phyloP scores from a whole-genome alignment of 2,113 vertebrate species.

The Typhlomys cinereus region DNA sequence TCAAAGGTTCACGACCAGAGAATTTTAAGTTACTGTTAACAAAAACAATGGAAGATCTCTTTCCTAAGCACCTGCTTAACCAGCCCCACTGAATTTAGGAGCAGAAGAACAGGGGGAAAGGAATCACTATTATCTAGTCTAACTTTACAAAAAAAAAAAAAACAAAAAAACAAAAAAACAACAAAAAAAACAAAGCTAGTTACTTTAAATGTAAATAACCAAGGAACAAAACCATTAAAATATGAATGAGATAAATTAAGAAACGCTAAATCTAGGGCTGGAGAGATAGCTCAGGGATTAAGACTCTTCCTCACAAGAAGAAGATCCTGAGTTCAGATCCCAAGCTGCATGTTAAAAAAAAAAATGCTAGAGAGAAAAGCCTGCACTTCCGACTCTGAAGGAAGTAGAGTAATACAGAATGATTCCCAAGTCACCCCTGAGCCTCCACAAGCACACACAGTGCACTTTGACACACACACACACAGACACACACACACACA shows the following conservation, averaged over 20 bases:
- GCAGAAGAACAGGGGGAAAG: not conserved
- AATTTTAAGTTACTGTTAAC: not conserved
- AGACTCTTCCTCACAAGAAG: too few relatives aligned
- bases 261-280: constrained; percentile 29
- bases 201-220: constrained; percentile 44
- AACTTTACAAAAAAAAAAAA: constrained; percentile 21
- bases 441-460: too few relatives aligned
- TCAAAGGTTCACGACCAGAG: not conserved
- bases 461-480: too few relatives aligned
- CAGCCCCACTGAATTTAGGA: not conserved
- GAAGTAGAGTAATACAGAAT: too few relatives aligned
- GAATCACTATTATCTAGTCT: not conserved
- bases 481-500: too few relatives aligned
- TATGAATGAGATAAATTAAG: not conserved
- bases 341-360: too few relatives aligned
- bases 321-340: too few relatives aligned
- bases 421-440: too few relatives aligned
- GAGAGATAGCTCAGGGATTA: too few relatives aligned
- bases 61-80: constrained; percentile 14
- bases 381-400: too few relatives aligned
- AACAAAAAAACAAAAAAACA: constrained; percentile 27
- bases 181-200: constrained; percentile 48
- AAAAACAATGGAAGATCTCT: constrained; percentile 16
- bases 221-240: not conserved
- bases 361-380: too few relatives aligned